phyloP scores from a whole-genome alignment of 1,140 invertebrate species.

The Drosophila bocki region DNA sequence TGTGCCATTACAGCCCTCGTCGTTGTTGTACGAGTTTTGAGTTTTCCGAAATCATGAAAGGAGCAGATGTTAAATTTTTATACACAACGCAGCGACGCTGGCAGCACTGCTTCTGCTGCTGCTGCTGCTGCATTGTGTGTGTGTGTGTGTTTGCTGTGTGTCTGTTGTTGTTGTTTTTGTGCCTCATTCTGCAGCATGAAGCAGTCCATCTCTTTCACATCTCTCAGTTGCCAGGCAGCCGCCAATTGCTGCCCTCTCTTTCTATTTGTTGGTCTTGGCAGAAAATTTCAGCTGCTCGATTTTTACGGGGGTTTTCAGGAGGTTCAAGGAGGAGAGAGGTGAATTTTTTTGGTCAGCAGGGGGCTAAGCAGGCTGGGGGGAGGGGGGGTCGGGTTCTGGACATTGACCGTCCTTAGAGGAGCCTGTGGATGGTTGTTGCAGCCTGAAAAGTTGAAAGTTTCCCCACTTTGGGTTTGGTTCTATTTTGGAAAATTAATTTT shows the following conservation, averaged over 20 bases:
- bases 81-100: conserved; percentile 60
- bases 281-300: conserved; percentile 73
- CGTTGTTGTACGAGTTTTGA: conserved; percentile 79
- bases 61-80: conserved; percentile 85
- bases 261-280: conserved; percentile 42
- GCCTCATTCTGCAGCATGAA: conserved; percentile 51
- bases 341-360: conserved; percentile 2
- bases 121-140: conserved; percentile 32
- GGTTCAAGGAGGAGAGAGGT: not conserved
- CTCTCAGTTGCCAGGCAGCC: conserved; percentile 55
- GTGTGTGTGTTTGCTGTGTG: conserved; percentile 8
- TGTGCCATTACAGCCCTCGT: conserved; percentile 72
- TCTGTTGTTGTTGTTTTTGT: conserved; percentile 37
- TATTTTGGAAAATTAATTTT: not conserved
- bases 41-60: conserved; percentile 85
- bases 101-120: conserved; percentile 48
- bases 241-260: conserved; percentile 33
- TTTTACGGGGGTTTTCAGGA: conserved; percentile 27
- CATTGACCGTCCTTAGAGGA: conserved; percentile 52
- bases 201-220: conserved; percentile 19
- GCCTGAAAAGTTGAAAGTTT: conserved; percentile 9
- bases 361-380: conserved; percentile 1
- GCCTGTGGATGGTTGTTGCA: conserved; percentile 4
- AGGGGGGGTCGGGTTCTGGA: conserved; percentile 32
- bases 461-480: not conserved